Evolutionary conservation across 1,140 invertebrate species (phyloP).

Genomic region (Hermatobates lingyangjiaoensis): DNA sequence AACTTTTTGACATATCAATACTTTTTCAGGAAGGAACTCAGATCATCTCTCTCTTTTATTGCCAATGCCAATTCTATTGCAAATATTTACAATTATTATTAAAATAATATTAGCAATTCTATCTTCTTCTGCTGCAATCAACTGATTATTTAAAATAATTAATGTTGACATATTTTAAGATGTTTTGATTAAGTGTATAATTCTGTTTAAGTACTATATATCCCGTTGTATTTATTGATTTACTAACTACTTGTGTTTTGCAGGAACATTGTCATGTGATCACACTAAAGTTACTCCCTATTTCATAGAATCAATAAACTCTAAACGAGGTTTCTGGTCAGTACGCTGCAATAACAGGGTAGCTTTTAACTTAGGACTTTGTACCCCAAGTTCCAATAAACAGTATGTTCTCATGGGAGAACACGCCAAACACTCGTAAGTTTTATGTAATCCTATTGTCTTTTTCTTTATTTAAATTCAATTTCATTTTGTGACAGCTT

Average conservation of each 20-base stretch:
- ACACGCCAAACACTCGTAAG: constrained; percentile 50
- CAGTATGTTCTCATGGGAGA: constrained; percentile 70
- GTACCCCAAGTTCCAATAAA: constrained; percentile 43
- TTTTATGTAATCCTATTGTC: constrained; percentile 5
- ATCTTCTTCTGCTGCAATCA: no score
- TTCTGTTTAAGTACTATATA: background rate
- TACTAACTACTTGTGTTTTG: constrained; percentile 14
- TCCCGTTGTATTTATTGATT: background rate
- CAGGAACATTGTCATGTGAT: constrained; percentile 62
- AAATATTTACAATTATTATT: no score
- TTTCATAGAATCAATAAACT: constrained; percentile 68
- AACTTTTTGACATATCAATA: no score
- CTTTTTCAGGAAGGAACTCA: no score
- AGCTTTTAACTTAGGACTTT: constrained; percentile 61
- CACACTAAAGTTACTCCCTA: constrained; percentile 75
- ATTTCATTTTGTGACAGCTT: no score
- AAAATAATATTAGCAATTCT: no score
- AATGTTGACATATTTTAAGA: no score
- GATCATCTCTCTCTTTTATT: no score
- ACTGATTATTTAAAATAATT: no score
- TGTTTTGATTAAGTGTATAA: no score
- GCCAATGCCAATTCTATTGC: no score
- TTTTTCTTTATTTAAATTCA: no score
- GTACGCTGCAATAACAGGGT: constrained; percentile 60
- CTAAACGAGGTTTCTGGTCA: constrained; percentile 56